Conservation (phyloP, 2,888 invertebrate species). For the Nowickia ferox region DNA sequence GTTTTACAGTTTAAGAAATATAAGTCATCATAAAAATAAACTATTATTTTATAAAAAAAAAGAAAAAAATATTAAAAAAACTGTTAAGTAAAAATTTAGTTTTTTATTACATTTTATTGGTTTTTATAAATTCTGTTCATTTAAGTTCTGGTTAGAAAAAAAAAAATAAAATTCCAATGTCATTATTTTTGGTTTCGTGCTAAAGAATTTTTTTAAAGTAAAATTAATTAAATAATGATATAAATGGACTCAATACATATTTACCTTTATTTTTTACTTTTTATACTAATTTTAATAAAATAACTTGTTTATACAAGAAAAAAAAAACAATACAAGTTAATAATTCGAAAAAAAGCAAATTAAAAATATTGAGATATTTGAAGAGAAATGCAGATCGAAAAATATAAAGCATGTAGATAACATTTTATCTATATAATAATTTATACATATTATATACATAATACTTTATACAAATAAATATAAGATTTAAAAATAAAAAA, state of each 20-base stretch:
- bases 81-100: slow-evolving; percentile 45
- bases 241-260: slow-evolving; percentile 27
- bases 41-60: slow-evolving; percentile 35
- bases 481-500: slow-evolving; percentile 68
- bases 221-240: slow-evolving; percentile 17
- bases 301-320: slow-evolving; percentile 51
- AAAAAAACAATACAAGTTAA: slow-evolving; percentile 51
- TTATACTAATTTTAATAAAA: slow-evolving; percentile 59
- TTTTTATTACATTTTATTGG: slow-evolving; percentile 51
- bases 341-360: slow-evolving; percentile 69
- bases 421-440: slow-evolving; percentile 71
- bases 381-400: slow-evolving; percentile 70
- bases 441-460: slow-evolving; percentile 72
- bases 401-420: slow-evolving; percentile 68
- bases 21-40: slow-evolving; percentile 51
- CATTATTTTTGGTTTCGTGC: slow-evolving; percentile 35
- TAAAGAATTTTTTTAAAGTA: slow-evolving; percentile 17
- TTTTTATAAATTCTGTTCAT: slow-evolving; percentile 33
- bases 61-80: slow-evolving; percentile 52
- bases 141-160: slow-evolving; percentile 15
- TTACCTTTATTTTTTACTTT: slow-evolving; percentile 45
- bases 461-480: slow-evolving; percentile 70
- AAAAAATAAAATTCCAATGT: slow-evolving; percentile 31
- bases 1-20: slow-evolving; percentile 54
- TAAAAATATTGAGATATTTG: slow-evolving; percentile 52